phyloP scores from a whole-genome alignment of 2,888 invertebrate genomes.

The Galerucella pusilla region DNA sequence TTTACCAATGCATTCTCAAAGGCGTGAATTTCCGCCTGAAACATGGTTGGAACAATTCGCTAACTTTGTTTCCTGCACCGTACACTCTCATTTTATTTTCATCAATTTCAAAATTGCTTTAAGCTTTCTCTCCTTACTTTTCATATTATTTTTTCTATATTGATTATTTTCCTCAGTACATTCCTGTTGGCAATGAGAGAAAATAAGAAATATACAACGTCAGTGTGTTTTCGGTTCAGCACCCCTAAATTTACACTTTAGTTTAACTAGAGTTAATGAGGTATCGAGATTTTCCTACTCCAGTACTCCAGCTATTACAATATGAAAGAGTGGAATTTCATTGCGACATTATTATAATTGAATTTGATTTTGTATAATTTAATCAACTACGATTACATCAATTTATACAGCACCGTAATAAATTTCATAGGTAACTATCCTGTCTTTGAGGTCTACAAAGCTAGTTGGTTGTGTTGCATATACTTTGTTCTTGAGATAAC shows the following conservation, averaged over 20 bases:
- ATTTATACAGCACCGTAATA: too few relatives aligned
- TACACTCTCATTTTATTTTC: background rate
- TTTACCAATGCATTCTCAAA: too few relatives aligned
- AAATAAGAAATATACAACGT: conserved; percentile 34
- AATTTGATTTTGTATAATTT: conserved; percentile 7
- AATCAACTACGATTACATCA: too few relatives aligned
- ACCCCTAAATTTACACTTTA: conserved; percentile 37
- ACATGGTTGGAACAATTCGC: too few relatives aligned
- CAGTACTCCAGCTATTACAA: conserved; percentile 20
- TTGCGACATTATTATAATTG: conserved; percentile 7
- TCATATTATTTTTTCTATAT: background rate
- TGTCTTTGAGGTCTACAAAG: too few relatives aligned
- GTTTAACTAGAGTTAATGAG: conserved; percentile 46
- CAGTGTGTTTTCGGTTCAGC: conserved; percentile 30
- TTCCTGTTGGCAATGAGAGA: conserved; percentile 6
- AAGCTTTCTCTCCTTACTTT: too few relatives aligned
- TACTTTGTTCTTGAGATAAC: too few relatives aligned
- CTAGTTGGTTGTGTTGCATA: too few relatives aligned
- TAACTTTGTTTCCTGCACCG: too few relatives aligned
- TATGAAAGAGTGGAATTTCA: conserved; percentile 22
- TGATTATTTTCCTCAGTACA: background rate
- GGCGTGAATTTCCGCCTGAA: too few relatives aligned
- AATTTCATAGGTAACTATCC: too few relatives aligned
- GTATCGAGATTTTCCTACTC: conserved; percentile 39
- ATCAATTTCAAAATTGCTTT: background rate